phyloP scores from a whole-genome alignment of 2,113 vertebrate species.

The Hyla sarda region DNA sequence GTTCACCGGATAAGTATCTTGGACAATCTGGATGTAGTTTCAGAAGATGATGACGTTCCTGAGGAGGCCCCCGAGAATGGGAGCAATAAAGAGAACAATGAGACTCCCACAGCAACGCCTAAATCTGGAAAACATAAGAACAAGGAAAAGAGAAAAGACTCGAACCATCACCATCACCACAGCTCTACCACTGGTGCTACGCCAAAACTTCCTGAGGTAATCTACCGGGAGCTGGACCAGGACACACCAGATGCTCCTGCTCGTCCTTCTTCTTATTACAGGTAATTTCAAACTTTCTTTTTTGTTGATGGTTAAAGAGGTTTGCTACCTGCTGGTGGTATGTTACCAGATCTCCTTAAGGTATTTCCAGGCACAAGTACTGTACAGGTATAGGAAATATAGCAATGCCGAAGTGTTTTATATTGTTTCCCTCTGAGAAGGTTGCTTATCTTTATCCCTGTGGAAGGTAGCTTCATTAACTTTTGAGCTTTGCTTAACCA shows the following conservation, averaged over 20 bases:
- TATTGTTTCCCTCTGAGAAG: no score
- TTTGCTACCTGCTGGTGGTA: not conserved
- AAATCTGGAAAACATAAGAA: conserved; percentile 97
- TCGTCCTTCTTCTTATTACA: conserved; percentile 93
- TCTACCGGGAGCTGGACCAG: conserved; percentile 94
- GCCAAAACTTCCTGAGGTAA: conserved; percentile 93
- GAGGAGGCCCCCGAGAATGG: conserved; percentile 83
- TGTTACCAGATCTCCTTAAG: not conserved
- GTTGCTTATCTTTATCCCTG: no score
- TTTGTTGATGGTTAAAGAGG: not conserved
- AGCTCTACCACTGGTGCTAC: conserved; percentile 82
- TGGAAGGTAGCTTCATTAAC: no score
- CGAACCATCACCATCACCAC: conserved; percentile 83
- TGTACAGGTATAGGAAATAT: not conserved
- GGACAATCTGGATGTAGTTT: conserved; percentile 94
- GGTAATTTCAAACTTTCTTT: conserved; percentile 70
- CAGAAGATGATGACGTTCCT: conserved; percentile 89
- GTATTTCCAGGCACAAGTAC: not conserved
- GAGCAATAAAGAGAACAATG: conserved; percentile 87
- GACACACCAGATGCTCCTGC: conserved; percentile 90
- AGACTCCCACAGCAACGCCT: conserved; percentile 82
- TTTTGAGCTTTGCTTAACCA: no score
- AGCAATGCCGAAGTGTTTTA: no score
- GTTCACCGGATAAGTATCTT: conserved; percentile 98
- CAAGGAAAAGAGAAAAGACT: conserved; percentile 89